Evolutionary conservation across 2,888 invertebrate species (phyloP), one percentile per base, ranked within the genome.

Genomic region (Machimus rusticus): DNA sequence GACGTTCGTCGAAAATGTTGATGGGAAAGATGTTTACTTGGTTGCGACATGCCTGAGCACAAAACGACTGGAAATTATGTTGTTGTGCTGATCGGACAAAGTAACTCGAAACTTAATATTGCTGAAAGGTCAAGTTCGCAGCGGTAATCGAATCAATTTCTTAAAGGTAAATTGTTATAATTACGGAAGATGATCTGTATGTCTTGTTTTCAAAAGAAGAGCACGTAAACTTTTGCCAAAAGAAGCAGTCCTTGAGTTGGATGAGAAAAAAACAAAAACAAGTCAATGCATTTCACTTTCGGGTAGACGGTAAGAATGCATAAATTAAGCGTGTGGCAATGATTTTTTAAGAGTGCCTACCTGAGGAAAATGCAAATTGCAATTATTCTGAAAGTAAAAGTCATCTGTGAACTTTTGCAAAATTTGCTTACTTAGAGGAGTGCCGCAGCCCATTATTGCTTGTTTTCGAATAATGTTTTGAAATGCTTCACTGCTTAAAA

Each of bases 91-190:
- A 39, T 23, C 39, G 23, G 43, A 23, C 77, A 78, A 23, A 19
- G n/a, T 28, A 81, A 81, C 31, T n/a, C n/a, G 81, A 51, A 19
- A 19, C 57, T 51, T 57, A 31, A 55, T 55, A 34, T 81, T 46
- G 55, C 81, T 28, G 19, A 84, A 84, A 84, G 82, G 82, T 84
- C 82, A 84, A 84, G 82, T 84, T 84, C 66, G 82, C 23, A 23
- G 9, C 37, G 39, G 37, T 39, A 66, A 37, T 66, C 37, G 57
- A 57, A 84, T 51, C 37, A 39, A 39, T 57, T 66, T 84, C n/a
- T 84, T 57, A 37, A 57, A 57, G 39, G 57, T 57, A 66, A 84
- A 84, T 37, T 84, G 66, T 66, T 57, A 55, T 84, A 84, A 66
- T 84, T 84, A 66, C 57, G 66, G 66, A 84, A 84, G 82, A 84